phyloP scores from a whole-genome alignment of 2,888 invertebrate species.

The Sympetrum striolatum region DNA sequence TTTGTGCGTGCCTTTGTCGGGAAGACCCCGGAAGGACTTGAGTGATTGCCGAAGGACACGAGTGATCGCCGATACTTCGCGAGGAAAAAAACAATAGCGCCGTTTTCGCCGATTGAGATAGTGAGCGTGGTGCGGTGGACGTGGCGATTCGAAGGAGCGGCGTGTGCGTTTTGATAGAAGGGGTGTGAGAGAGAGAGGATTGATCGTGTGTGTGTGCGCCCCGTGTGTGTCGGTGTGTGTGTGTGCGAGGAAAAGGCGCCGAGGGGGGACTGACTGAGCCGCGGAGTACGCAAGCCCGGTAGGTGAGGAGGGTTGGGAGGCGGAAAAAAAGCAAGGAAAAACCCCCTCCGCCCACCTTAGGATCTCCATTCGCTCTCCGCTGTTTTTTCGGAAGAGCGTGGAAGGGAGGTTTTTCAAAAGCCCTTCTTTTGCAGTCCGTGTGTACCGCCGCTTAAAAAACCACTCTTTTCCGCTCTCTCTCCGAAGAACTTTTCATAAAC shows the following conservation, averaged over 20 bases:
- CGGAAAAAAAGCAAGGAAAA: conserved; percentile 36
- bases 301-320: conserved; percentile 39
- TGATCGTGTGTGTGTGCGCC: conserved; percentile 52
- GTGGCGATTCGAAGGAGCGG: neutral
- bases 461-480: neutral
- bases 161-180: neutral
- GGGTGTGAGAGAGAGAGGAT: conserved; percentile 52
- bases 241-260: conserved; percentile 32
- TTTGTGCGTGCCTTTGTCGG: too few species aligned
- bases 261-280: neutral
- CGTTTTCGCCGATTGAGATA: neutral
- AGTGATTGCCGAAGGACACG: neutral
- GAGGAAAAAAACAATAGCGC: neutral
- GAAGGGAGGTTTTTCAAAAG: neutral
- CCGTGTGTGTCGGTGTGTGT: conserved; percentile 3
- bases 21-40: neutral
- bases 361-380: conserved; percentile 37
- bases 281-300: conserved; percentile 41
- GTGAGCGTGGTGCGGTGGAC: neutral
- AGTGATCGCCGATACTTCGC: neutral
- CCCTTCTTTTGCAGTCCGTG: neutral
- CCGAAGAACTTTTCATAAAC: neutral
- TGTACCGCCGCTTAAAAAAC: neutral
- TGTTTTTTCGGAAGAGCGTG: conserved; percentile 36
- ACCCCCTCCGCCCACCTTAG: conserved; percentile 37